Evolutionary conservation across 1,140 invertebrate species (phyloP).

Genomic region (Idris sp.): DNA sequence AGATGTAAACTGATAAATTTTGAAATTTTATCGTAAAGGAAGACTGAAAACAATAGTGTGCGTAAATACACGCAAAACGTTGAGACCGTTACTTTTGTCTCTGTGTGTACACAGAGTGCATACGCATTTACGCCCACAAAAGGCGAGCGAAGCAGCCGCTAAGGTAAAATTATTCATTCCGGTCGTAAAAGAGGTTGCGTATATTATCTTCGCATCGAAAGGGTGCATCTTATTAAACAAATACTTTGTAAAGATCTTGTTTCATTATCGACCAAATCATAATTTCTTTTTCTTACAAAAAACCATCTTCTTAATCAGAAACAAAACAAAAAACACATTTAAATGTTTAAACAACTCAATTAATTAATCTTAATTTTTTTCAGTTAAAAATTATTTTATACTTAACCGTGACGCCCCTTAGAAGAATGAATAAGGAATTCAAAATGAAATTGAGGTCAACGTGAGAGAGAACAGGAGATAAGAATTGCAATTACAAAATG

Average conservation of each 20-base stretch:
- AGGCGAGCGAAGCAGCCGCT: conserved; percentile 56
- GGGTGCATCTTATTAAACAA: conserved; percentile 73
- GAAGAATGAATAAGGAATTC: too few species aligned
- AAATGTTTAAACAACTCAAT: too few species aligned
- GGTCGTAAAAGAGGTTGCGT: conserved; percentile 59
- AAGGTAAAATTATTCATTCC: conserved; percentile 71
- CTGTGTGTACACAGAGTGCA: conserved; percentile 5
- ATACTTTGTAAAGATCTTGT: conserved; percentile 5
- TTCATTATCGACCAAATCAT: too few species aligned
- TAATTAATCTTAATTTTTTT: too few species aligned
- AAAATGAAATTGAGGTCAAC: conserved; percentile 36
- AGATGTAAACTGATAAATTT: too few species aligned
- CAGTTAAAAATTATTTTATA: too few species aligned
- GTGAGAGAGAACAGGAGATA: conserved; percentile 35
- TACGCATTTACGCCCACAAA: conserved; percentile 51
- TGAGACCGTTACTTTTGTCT: conserved; percentile 23
- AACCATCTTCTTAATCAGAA: conserved; percentile 1
- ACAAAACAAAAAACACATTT: background rate
- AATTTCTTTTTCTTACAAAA: too few species aligned
- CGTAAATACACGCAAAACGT: conserved; percentile 41
- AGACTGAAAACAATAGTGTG: too few species aligned
- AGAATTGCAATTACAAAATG: conserved; percentile 36
- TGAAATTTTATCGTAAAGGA: too few species aligned
- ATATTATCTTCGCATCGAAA: conserved; percentile 59
- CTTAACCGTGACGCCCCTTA: conserved; percentile 5